Base-by-base conservation (phyloP, 2,797 vertebrate species). In the Schizopygopsis malacanthus region DNA sequence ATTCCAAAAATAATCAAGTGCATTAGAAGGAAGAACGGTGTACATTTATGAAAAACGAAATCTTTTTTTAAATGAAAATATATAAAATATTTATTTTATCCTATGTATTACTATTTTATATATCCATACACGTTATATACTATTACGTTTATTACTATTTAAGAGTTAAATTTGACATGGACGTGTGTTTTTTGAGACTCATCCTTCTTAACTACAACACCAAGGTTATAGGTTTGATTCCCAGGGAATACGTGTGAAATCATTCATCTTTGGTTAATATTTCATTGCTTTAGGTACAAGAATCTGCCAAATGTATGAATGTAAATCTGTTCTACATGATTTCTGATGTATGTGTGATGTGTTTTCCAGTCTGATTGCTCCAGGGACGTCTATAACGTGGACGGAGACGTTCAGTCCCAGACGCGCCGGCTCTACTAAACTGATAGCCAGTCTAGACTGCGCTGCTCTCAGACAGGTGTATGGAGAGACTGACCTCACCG, bases 381-480 rank as follows among this genome's bases (percentile, higher is more conserved):
- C 82, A 9, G 95, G 93, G 4, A 76, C 91, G 59, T 93, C 95
- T 2, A 90, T 97, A 89, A 92, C 81, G 4, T 96, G 95, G 95
- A 94, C 95, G 72, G 91, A 96, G 88, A 91, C 89, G 16, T 95
- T 88, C 69, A 87, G 63, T 65, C 96, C 96, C 28, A 91, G 86
- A 75, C 87, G 89, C 22, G 87, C 92, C 0, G 96, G 96, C 1
- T 87, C 59, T 13, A 92, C 93, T 80, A 96, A 94, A 89, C 86
- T 97, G 91, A 95, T 97, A 81, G 96, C 95, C 91, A 97, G 95
- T 70, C 89, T 97, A 85, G 96, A 92, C 89, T 96, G 93, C 52
- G 87, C 95, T 85, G 91, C 93, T 82, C 89, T 97, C 89, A 93
- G 96, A 88, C 96, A 96, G 8, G 96, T 97, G 72, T 96, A 96